A percentile compares a stretch with the other conserved stretches of the same genome.
Evolutionary conservation across 2,113 vertebrate genomes (phyloP).

Genomic region (Pelobates fuscus): DNA sequence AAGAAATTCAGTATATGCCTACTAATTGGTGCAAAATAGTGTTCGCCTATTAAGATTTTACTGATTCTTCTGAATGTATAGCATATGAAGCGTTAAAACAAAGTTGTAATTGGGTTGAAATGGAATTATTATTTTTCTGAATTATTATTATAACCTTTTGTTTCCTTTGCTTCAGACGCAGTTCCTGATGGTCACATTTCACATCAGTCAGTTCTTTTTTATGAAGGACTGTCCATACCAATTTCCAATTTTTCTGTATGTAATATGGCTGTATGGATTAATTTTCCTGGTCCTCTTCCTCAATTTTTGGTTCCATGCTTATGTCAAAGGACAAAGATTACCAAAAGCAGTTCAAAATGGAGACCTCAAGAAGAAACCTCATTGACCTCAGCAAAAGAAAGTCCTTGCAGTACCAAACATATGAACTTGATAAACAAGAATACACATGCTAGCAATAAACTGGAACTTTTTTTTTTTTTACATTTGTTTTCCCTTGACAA

Average conservation of each 20-base stretch:
- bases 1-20: no score
- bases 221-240: slow-evolving; percentile 88
- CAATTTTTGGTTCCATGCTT: slow-evolving; percentile 97
- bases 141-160: neutral
- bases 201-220: slow-evolving; percentile 90
- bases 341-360: slow-evolving; percentile 78
- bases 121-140: no score
- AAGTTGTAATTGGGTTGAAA: no score
- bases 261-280: slow-evolving; percentile 83
- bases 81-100: no score
- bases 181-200: slow-evolving; percentile 82
- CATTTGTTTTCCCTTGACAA: slow-evolving; percentile 58
- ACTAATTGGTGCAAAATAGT: no score
- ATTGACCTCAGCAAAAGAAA: slow-evolving; percentile 64
- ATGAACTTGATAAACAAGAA: slow-evolving; percentile 68
- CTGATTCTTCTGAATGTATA: no score
- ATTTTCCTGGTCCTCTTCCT: slow-evolving; percentile 92
- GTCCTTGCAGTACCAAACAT: slow-evolving; percentile 38
- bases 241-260: slow-evolving; percentile 89
- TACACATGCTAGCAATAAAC: slow-evolving; percentile 55
- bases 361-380: slow-evolving; percentile 67
- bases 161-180: slow-evolving; percentile 75
- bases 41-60: no score
- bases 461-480: slow-evolving; percentile 7
- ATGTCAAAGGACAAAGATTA: slow-evolving; percentile 89